These are phyloP conservation scores for Heliconius ismenius DNA, from an alignment of 2,888 invertebrate genomes.

Conservation along the genomic window DNA sequence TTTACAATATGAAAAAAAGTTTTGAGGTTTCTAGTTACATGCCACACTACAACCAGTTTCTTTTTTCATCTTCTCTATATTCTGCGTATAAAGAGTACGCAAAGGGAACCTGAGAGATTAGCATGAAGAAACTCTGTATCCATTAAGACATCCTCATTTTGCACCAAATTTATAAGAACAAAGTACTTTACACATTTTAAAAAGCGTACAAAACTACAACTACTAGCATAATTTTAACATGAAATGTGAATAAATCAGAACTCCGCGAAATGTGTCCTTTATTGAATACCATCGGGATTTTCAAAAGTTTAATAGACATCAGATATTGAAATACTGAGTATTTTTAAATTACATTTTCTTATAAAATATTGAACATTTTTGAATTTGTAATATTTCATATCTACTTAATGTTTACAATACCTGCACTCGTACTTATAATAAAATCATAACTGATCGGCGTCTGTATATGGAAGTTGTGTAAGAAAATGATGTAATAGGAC, in stretches of 20 bases:
- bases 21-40: too few species aligned
- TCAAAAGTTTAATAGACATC: slow-evolving; percentile 19
- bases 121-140: too few species aligned
- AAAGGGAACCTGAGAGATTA: background rate
- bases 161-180: background rate
- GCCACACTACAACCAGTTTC: too few species aligned
- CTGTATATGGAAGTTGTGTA: too few species aligned
- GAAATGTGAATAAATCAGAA: slow-evolving; percentile 23
- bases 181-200: background rate
- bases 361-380: background rate
- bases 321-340: slow-evolving; percentile 11
- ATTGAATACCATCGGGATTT: slow-evolving; percentile 20
- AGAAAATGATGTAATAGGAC: too few species aligned
- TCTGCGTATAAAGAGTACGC: background rate
- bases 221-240: slow-evolving; percentile 6
- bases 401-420: background rate
- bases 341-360: background rate
- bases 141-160: background rate
- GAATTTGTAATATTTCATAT: background rate
- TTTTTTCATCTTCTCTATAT: too few species aligned
- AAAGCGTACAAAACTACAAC: background rate
- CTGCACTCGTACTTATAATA: too few species aligned
- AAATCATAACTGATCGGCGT: too few species aligned
- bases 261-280: slow-evolving; percentile 18
- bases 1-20: too few species aligned